A percentile compares a stretch with the other conserved stretches of the same genome.
These are phyloP conservation scores for Entelurus aequoreus DNA, from an alignment of 2,113 vertebrate species.

Conservation along the genomic window DNA sequence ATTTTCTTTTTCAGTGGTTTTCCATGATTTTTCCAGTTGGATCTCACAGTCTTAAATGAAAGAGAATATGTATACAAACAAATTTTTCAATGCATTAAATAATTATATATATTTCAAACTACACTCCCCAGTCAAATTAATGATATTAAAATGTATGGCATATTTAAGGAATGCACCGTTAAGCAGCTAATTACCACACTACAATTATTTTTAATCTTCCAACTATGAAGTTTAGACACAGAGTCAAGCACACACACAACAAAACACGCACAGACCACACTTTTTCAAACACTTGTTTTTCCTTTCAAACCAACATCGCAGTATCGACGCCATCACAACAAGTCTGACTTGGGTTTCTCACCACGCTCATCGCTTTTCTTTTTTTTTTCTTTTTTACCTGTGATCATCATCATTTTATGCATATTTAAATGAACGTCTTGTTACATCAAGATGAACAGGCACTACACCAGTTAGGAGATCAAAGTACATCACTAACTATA, in stretches of 20 bases:
- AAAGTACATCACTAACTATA: conserved; percentile 76
- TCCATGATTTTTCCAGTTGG: neutral
- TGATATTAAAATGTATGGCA: too few relatives aligned
- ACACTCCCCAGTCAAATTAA: too few relatives aligned
- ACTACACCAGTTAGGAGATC: conserved; percentile 78
- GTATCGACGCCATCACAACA: conserved; percentile 72
- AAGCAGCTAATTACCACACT: too few relatives aligned
- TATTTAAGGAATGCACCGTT: too few relatives aligned
- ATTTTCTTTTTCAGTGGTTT: neutral
- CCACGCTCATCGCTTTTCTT: conserved; percentile 39
- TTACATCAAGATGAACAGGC: conserved; percentile 78
- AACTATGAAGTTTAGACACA: neutral
- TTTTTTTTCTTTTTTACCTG: conserved; percentile 54
- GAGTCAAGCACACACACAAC: conserved; percentile 20
- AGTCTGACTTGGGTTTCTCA: conserved; percentile 59
- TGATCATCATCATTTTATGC: conserved; percentile 73
- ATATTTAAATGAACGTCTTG: conserved; percentile 74
- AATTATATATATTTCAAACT: too few relatives aligned
- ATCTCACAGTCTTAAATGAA: too few relatives aligned
- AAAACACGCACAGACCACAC: conserved; percentile 57
- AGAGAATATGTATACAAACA: too few relatives aligned
- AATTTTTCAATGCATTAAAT: too few relatives aligned
- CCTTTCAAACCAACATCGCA: conserved; percentile 70
- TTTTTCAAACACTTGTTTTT: conserved; percentile 65
- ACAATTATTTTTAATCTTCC: too few relatives aligned